A percentile compares a stretch with the other conserved stretches of the same genome.
Conservation (phyloP, 2,113 vertebrate species). For the Dasyprocta punctata region DNA sequence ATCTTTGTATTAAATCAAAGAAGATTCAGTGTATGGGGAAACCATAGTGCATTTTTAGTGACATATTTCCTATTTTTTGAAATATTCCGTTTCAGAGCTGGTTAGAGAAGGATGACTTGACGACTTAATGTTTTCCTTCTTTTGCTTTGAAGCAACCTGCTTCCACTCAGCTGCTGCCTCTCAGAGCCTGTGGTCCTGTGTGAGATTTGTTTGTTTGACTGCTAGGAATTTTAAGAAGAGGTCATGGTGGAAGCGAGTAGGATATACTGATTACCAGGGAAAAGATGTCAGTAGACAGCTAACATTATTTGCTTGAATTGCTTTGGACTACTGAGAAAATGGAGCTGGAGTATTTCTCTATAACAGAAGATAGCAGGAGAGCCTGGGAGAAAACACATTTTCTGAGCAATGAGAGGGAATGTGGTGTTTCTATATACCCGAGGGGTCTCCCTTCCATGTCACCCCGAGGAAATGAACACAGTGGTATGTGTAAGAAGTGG, state of each 20-base stretch:
- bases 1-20: not conserved
- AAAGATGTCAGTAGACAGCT: not conserved
- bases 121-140: not conserved
- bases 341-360: conserved; percentile 43
- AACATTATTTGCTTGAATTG: not conserved
- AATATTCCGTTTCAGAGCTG: not conserved
- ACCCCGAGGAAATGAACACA: not conserved
- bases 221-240: not conserved
- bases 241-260: not conserved
- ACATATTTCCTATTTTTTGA: not conserved
- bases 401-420: not conserved
- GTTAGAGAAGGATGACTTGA: not conserved
- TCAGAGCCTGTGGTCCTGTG: not conserved
- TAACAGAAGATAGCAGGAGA: not conserved
- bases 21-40: not conserved
- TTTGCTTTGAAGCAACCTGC: not conserved
- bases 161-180: not conserved
- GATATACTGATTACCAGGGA: not conserved
- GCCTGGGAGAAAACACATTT: not conserved
- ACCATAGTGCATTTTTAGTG: not conserved
- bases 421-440: not conserved
- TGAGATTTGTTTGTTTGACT: not conserved
- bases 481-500: not conserved
- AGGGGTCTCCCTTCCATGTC: not conserved
- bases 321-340: conserved; percentile 30